phyloP scores from a whole-genome alignment of 1,140 invertebrate species.

The Amyelois transitella region DNA sequence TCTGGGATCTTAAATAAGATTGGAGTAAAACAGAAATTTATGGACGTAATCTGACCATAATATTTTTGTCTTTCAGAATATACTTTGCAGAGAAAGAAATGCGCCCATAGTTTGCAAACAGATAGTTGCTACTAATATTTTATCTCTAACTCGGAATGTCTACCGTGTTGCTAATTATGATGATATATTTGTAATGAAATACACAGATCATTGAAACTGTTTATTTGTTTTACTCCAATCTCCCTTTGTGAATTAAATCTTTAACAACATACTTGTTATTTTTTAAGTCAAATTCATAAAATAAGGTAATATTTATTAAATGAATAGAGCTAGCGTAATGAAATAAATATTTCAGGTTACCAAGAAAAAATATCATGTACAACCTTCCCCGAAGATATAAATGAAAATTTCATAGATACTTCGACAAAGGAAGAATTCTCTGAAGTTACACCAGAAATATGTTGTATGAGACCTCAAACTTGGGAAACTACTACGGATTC shows the following conservation, averaged over 20 bases:
- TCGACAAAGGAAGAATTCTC: neutral
- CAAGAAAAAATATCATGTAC: neutral
- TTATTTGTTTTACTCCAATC: conserved; percentile 27
- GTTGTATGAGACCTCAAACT: conserved; percentile 11
- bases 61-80: conserved; percentile 44
- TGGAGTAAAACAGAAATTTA: conserved; percentile 31
- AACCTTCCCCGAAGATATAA: neutral
- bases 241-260: too few species aligned
- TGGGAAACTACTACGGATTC: conserved; percentile 23
- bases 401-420: neutral
- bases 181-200: too few species aligned
- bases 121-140: neutral
- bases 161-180: too few species aligned
- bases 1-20: conserved; percentile 8
- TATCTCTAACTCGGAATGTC: too few species aligned
- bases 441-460: neutral
- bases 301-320: neutral
- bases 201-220: neutral
- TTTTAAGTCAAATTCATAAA: too few species aligned
- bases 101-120: neutral
- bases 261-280: too few species aligned
- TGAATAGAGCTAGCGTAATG: neutral
- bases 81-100: conserved; percentile 10
- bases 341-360: neutral
- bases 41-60: neutral